Percentiles rank a stretch among this genome's conserved stretches.
Conservation (phyloP, 2,888 invertebrate species). For the Odontothrips loti region DNA sequence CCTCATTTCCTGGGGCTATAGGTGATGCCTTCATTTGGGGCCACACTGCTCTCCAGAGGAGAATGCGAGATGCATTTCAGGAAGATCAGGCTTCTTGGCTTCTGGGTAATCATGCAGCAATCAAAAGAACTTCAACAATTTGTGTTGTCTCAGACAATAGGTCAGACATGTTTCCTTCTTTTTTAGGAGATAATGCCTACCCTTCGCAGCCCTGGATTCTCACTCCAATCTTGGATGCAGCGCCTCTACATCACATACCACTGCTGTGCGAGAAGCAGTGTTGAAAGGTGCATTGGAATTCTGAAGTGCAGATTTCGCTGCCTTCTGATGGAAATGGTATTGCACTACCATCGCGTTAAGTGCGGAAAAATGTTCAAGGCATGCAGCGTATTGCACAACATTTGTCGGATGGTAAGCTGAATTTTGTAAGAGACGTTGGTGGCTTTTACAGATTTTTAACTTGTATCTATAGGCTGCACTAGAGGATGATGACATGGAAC, state of each 20-base stretch:
- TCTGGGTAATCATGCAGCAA: background rate
- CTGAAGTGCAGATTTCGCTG: background rate
- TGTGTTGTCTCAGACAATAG: background rate
- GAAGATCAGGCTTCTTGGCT: background rate
- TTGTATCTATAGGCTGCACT: no score
- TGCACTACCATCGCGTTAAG: background rate
- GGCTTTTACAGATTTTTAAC: no score
- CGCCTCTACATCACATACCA: background rate
- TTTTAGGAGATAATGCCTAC: background rate
- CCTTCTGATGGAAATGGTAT: background rate
- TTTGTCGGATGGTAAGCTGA: background rate
- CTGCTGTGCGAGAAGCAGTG: background rate
- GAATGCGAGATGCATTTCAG: background rate
- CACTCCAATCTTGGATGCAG: background rate
- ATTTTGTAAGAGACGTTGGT: no score
- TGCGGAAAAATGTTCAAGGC: background rate
- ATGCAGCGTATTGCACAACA: background rate
- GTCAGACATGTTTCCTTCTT: no score
- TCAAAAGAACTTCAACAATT: background rate
- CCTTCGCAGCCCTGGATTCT: background rate
- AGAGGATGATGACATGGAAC: no score
- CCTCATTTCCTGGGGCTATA: background rate
- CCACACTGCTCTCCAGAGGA: background rate
- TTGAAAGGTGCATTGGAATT: background rate
- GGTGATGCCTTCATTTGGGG: background rate